Conservation (phyloP, 2,797 vertebrate genomes). For the Spea hammondii region DNA sequence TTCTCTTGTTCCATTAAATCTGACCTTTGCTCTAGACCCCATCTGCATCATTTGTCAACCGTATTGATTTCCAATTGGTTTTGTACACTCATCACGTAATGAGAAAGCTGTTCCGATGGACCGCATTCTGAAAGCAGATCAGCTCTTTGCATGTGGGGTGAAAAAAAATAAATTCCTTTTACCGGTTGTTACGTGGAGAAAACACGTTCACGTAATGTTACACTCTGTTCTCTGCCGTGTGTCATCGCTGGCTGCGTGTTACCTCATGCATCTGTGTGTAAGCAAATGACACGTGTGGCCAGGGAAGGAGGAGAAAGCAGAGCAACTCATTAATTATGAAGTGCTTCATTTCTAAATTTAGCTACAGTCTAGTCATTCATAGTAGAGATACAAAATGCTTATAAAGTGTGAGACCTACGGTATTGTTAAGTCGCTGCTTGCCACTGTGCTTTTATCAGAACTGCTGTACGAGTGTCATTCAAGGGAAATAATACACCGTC, state of each 20-base stretch:
- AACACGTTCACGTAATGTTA: not conserved
- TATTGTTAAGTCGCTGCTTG: constrained; percentile 55
- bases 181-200: constrained; percentile 7
- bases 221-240: constrained; percentile 8
- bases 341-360: constrained; percentile 43
- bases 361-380: constrained; percentile 40
- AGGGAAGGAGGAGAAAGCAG: constrained; percentile 20
- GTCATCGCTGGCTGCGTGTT: constrained; percentile 36
- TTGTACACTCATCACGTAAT: constrained; percentile 10
- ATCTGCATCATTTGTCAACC: constrained; percentile 27
- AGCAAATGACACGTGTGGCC: constrained; percentile 30
- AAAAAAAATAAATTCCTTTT: not conserved
- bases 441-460: constrained; percentile 32
- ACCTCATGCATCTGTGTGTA: constrained; percentile 23
- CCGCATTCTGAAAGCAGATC: constrained; percentile 12
- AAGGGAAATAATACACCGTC: constrained; percentile 51
- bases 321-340: constrained; percentile 39
- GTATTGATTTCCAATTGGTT: constrained; percentile 45
- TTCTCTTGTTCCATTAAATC: constrained; percentile 35
- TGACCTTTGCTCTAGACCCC: constrained; percentile 41
- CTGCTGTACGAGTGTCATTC: constrained; percentile 56
- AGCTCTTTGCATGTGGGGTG: not conserved
- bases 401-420: constrained; percentile 41
- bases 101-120: constrained; percentile 15
- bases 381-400: constrained; percentile 22